Evolutionary conservation across 2,888 invertebrate species (phyloP).

Genomic region (Netelia virgata): DNA sequence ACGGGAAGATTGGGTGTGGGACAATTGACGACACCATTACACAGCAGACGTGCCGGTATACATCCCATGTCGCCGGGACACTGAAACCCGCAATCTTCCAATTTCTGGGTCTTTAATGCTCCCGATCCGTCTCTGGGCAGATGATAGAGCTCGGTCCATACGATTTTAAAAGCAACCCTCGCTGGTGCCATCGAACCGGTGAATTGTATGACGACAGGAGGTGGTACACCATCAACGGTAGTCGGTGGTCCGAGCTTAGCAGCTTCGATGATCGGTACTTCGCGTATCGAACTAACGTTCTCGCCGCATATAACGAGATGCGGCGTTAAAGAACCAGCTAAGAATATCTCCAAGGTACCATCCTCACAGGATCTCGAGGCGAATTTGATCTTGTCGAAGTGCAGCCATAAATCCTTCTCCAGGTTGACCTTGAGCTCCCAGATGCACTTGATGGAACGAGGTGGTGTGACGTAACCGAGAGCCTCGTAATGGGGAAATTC

Average conservation of each 20-base stretch:
- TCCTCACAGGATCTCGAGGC: conserved; percentile 94
- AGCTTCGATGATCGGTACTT: conserved; percentile 92
- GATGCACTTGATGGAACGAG: conserved; percentile 88
- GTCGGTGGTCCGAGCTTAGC: conserved; percentile 89
- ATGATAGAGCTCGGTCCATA: conserved; percentile 96
- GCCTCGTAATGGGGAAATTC: conserved; percentile 95
- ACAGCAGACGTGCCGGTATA: conserved; percentile 93
- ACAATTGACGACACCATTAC: conserved; percentile 95
- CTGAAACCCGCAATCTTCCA: conserved; percentile 93
- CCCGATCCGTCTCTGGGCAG: conserved; percentile 94
- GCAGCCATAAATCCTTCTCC: conserved; percentile 94
- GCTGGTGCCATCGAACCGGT: conserved; percentile 92
- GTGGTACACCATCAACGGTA: conserved; percentile 86
- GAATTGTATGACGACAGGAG: conserved; percentile 90
- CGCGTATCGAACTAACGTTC: conserved; percentile 92
- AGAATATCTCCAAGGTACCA: conserved; percentile 93
- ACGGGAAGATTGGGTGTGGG: conserved; percentile 87
- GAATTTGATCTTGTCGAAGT: conserved; percentile 94
- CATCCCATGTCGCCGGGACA: conserved; percentile 95
- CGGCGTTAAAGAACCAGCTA: conserved; percentile 90
- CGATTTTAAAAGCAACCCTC: conserved; percentile 94
- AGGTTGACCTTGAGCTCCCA: conserved; percentile 94
- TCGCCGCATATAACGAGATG: conserved; percentile 94
- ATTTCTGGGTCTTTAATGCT: conserved; percentile 91
- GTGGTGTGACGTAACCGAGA: conserved; percentile 86